A percentile compares a stretch with the other conserved stretches of the same genome.
These are phyloP conservation scores for Philotrypesis tridentata DNA, from an alignment of 1,140 invertebrate genomes.

Conservation along the genomic window DNA sequence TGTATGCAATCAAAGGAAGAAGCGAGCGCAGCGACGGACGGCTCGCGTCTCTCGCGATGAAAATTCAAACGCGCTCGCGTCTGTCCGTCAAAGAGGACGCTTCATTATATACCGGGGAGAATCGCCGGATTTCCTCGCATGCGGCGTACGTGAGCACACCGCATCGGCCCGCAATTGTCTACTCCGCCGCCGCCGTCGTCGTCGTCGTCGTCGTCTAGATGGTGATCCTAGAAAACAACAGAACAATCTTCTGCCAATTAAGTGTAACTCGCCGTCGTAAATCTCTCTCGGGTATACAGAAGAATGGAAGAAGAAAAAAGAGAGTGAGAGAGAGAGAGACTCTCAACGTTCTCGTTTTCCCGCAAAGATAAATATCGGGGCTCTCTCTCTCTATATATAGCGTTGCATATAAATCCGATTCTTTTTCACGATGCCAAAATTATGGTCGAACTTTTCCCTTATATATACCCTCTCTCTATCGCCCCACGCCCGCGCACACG, in stretches of 20 bases:
- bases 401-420: neutral
- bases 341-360: neutral
- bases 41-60: too few species aligned
- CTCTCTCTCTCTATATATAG: too few species aligned
- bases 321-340: too few species aligned
- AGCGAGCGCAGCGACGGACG: too few species aligned
- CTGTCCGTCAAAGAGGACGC: slow-evolving; percentile 21
- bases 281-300: neutral
- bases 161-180: neutral
- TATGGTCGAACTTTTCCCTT: slow-evolving; percentile 14
- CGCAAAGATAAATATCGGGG: neutral
- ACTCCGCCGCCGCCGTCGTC: neutral
- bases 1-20: slow-evolving; percentile 19
- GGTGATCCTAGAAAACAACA: neutral
- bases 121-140: slow-evolving; percentile 43
- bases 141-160: neutral
- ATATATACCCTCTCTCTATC: too few species aligned
- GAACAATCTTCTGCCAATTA: neutral
- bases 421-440: slow-evolving; percentile 8
- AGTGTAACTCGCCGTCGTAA: neutral
- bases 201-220: neutral
- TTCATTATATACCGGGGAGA: slow-evolving; percentile 5
- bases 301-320: neutral
- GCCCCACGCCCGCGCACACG: too few species aligned
- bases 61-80: neutral